Evolutionary conservation across 2,888 invertebrate genomes (phyloP).

Genomic region (Caradrina kadenii): DNA sequence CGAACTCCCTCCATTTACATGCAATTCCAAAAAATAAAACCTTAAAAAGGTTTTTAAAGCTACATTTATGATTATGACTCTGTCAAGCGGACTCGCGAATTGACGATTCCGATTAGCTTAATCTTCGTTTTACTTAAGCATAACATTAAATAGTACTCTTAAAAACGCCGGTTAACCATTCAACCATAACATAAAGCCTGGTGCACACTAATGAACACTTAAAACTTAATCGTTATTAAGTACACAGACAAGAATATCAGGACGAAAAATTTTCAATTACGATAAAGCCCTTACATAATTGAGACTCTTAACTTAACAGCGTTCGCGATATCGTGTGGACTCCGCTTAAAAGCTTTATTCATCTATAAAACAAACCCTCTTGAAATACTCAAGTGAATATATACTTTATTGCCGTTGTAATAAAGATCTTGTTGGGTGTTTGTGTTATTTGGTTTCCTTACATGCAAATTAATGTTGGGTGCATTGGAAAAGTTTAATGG

Average conservation of each 20-base stretch:
- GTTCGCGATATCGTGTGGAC: constrained; percentile 63
- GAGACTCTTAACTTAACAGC: constrained; percentile 63
- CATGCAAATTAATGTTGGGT: constrained; percentile 64
- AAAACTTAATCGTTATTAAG: constrained; percentile 63
- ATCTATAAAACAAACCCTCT: constrained; percentile 46
- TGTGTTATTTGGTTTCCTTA: constrained; percentile 44
- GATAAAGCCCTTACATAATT: constrained; percentile 67
- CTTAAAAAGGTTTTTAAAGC: not conserved
- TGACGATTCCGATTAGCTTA: constrained; percentile 33
- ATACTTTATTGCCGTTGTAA: constrained; percentile 10
- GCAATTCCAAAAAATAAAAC: not conserved
- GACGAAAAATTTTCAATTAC: constrained; percentile 63
- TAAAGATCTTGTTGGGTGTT: constrained; percentile 41
- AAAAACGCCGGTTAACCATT: constrained; percentile 44
- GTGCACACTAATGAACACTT: constrained; percentile 66
- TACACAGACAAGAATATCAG: constrained; percentile 57
- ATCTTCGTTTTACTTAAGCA: constrained; percentile 35
- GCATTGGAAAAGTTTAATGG: constrained; percentile 59
- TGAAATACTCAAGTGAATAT: constrained; percentile 26
- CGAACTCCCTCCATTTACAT: not conserved
- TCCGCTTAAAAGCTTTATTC: constrained; percentile 64
- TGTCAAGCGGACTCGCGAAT: constrained; percentile 16
- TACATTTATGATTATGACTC: constrained; percentile 13
- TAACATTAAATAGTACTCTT: constrained; percentile 40
- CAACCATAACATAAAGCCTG: constrained; percentile 44